Evolutionary conservation across 1,140 invertebrate species (phyloP).

Genomic region (Drosophila pandora): DNA sequence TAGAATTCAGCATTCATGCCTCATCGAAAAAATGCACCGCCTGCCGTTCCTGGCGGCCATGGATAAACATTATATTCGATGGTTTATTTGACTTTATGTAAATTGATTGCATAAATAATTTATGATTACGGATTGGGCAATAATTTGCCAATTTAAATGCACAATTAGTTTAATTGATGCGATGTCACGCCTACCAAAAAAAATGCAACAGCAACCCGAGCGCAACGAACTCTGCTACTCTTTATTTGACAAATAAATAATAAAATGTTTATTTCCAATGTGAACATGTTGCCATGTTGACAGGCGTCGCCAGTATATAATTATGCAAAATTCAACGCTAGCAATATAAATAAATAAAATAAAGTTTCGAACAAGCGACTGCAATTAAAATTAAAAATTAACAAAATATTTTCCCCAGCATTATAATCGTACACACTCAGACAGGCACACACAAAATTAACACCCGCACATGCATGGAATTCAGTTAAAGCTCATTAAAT

Average conservation of each 20-base stretch:
- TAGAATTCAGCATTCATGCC: not conserved
- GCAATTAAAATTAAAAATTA: constrained; percentile 81
- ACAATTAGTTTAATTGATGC: constrained; percentile 65
- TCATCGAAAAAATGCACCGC: constrained; percentile 4
- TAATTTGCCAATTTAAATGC: constrained; percentile 66
- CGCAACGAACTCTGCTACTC: constrained; percentile 20
- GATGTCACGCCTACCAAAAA: constrained; percentile 26
- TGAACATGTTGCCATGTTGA: constrained; percentile 56
- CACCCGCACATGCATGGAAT: constrained; percentile 39
- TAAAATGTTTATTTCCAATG: constrained; percentile 54
- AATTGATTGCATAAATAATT: constrained; percentile 73
- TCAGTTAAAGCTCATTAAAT: constrained; percentile 77
- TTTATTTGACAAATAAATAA: constrained; percentile 59
- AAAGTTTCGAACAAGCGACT: constrained; percentile 61
- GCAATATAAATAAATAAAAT: constrained; percentile 41
- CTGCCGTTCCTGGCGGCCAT: not conserved
- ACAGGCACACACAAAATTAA: constrained; percentile 42
- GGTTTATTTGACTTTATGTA: constrained; percentile 56
- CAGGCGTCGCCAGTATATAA: constrained; percentile 52
- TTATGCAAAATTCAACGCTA: constrained; percentile 66
- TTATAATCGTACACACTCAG: constrained; percentile 22
- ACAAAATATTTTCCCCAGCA: constrained; percentile 66
- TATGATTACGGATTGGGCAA: constrained; percentile 53
- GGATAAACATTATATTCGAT: constrained; percentile 31
- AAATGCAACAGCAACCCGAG: constrained; percentile 7